These are phyloP conservation scores for Sander vitreus DNA, from an alignment of 2,113 vertebrate genomes.

Conservation along the genomic window DNA sequence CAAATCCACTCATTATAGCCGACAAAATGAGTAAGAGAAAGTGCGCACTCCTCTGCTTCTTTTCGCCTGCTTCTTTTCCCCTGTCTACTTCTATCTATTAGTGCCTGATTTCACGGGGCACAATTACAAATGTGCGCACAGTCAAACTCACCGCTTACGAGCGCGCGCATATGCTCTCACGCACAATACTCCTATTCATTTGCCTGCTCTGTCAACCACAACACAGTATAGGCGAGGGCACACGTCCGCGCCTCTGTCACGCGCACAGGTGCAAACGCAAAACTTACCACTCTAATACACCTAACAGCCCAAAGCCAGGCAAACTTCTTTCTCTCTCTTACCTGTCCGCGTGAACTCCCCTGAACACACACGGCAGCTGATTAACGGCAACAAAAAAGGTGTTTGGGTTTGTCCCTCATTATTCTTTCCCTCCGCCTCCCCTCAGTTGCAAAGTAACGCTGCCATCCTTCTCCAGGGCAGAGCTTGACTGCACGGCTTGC, in stretches of 20 bases:
- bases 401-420: constrained; percentile 57
- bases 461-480: constrained; percentile 63
- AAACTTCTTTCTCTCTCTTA: constrained; percentile 63
- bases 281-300: constrained; percentile 29
- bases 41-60: constrained; percentile 33
- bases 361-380: constrained; percentile 31
- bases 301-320: not conserved
- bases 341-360: constrained; percentile 55
- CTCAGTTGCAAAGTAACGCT: constrained; percentile 31
- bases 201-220: constrained; percentile 2
- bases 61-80: accelerated
- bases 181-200: constrained; percentile 16
- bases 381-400: not conserved
- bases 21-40: not conserved
- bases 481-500: constrained; percentile 61
- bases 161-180: constrained; percentile 14
- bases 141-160: constrained; percentile 7
- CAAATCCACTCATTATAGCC: constrained; percentile 14
- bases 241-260: constrained; percentile 30
- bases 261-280: constrained; percentile 30
- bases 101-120: constrained; percentile 7
- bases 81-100: not conserved
- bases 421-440: not conserved
- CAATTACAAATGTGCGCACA: constrained; percentile 16
- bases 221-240: not conserved